Percentiles rank a stretch among this genome's conserved stretches.
These are phyloP conservation scores for Lasioglossum vierecki DNA, from an alignment of 2,888 invertebrate species.

Conservation along the genomic window DNA sequence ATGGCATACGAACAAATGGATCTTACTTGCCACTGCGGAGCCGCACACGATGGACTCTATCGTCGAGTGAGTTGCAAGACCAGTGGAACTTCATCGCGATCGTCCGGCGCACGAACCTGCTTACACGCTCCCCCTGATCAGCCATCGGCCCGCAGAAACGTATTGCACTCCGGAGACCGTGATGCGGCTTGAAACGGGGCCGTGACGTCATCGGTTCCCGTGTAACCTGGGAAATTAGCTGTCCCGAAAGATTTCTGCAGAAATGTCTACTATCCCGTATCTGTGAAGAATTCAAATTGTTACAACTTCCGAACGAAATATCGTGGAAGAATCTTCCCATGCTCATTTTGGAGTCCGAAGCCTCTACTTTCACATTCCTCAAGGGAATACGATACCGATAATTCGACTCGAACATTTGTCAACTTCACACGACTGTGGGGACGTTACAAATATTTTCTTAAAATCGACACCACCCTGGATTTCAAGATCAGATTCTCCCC, in stretches of 20 bases:
- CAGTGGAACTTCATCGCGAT: slow-evolving; percentile 60
- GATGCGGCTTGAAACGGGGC: background rate
- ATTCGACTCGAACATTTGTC: background rate
- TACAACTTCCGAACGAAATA: background rate
- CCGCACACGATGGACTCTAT: slow-evolving; percentile 51
- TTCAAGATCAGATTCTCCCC: background rate
- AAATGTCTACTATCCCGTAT: too few species aligned
- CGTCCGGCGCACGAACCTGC: slow-evolving; percentile 53
- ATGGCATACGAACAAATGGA: slow-evolving; percentile 60
- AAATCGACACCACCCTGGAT: background rate
- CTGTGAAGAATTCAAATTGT: background rate
- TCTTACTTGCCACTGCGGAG: slow-evolving; percentile 45
- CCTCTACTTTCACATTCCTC: background rate
- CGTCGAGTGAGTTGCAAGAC: slow-evolving; percentile 59
- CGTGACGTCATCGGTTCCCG: too few species aligned
- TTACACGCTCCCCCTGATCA: slow-evolving; percentile 14
- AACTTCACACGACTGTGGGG: background rate
- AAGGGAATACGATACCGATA: background rate
- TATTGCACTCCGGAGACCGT: background rate
- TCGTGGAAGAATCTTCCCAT: background rate
- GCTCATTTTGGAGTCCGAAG: background rate
- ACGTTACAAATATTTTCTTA: background rate
- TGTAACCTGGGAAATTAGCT: too few species aligned
- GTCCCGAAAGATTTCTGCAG: too few species aligned
- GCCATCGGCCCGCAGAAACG: slow-evolving; percentile 19